A percentile compares a stretch with the other conserved stretches of the same genome.
These are phyloP conservation scores for Diarsia rubi DNA, from an alignment of 2,888 invertebrate genomes.

Conservation along the genomic window DNA sequence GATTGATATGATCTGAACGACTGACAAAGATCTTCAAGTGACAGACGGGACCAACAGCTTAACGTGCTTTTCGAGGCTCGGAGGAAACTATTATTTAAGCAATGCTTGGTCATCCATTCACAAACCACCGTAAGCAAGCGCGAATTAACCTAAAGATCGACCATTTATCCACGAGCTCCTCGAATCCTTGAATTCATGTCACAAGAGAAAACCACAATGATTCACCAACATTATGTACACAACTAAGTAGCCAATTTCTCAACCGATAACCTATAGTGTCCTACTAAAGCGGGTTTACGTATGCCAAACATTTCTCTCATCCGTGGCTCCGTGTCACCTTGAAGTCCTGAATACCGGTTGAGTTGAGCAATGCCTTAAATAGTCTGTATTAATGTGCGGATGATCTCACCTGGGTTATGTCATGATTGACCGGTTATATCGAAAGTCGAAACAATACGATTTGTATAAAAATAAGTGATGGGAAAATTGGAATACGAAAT, in stretches of 20 bases:
- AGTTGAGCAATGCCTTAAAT: conserved; percentile 55
- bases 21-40: no score
- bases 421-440: conserved; percentile 47
- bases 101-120: no score
- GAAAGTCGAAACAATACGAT: conserved; percentile 30
- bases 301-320: conserved; percentile 50
- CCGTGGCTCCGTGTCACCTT: conserved; percentile 61
- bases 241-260: conserved; percentile 21
- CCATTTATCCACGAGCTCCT: no score
- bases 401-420: conserved; percentile 67
- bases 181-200: neutral
- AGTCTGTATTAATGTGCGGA: conserved; percentile 41
- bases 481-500: neutral
- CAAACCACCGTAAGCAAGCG: no score
- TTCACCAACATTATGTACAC: conserved; percentile 20
- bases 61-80: no score
- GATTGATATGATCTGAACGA: neutral
- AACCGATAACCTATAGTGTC: conserved; percentile 36
- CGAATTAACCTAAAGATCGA: no score
- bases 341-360: conserved; percentile 53
- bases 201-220: conserved; percentile 34
- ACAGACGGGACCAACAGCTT: no score
- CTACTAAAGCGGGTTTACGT: conserved; percentile 28
- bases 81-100: no score
- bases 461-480: neutral